Evolutionary conservation across 1,140 invertebrate species (phyloP).

Genomic region (Drosophila pachea): DNA sequence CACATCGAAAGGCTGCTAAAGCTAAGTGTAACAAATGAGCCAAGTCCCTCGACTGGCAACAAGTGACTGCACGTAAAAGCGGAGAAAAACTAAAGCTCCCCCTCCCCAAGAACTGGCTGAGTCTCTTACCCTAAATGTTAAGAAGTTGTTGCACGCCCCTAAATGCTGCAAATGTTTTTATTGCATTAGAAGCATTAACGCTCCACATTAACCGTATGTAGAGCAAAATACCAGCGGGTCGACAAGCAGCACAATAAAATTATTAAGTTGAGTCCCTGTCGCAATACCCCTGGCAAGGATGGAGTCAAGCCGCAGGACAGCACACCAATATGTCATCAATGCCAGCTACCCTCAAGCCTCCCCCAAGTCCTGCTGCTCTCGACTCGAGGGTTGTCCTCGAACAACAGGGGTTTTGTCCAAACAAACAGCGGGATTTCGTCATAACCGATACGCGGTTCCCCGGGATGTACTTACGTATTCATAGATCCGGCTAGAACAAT

Average conservation of each 20-base stretch:
- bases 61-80: conserved; percentile 47
- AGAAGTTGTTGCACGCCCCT: conserved; percentile 41
- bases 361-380: not conserved
- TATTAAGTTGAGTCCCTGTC: conserved; percentile 1
- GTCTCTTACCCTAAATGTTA: not conserved
- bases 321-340: conserved; percentile 74
- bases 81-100: conserved; percentile 21
- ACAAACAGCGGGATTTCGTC: conserved; percentile 70
- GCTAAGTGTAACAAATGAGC: conserved; percentile 4
- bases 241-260: conserved; percentile 21
- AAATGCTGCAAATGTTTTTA: conserved; percentile 74
- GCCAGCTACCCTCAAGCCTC: conserved; percentile 16
- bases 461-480: conserved; percentile 44
- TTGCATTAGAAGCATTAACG: conserved; percentile 77
- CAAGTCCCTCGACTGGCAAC: conserved; percentile 38
- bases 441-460: conserved; percentile 40
- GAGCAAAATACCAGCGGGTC: conserved; percentile 54
- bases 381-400: conserved; percentile 37
- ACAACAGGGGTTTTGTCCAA: conserved; percentile 33
- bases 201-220: conserved; percentile 66
- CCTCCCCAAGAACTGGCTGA: conserved; percentile 6
- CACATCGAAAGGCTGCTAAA: conserved; percentile 26
- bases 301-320: conserved; percentile 27
- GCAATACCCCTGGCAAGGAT: conserved; percentile 11
- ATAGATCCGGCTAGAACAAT: conserved; percentile 27